These are phyloP conservation scores for Scolopax bukidnonensis DNA, from an alignment of 2,797 vertebrate species.

Conservation along the genomic window DNA sequence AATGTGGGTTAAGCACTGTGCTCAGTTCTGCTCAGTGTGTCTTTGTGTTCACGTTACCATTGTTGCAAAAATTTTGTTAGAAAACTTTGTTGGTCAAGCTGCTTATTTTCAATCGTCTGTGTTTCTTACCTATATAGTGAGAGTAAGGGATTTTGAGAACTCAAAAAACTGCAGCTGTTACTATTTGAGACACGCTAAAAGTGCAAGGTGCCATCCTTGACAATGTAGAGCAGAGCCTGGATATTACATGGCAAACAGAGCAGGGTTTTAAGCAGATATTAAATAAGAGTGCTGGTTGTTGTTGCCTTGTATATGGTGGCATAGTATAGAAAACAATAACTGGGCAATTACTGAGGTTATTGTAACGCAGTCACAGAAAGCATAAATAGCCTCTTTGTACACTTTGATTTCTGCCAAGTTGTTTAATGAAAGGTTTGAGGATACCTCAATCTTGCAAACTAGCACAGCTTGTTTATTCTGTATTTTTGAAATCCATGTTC, in stretches of 20 bases:
- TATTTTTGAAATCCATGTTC: neutral
- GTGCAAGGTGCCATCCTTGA: neutral
- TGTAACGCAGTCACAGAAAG: neutral
- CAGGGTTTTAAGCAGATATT: neutral
- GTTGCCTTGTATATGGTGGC: neutral
- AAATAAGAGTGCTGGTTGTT: neutral
- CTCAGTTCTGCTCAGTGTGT: neutral
- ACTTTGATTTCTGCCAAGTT: neutral
- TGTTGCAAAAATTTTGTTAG: neutral
- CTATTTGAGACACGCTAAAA: neutral
- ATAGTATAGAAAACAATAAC: neutral
- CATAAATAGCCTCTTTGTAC: neutral
- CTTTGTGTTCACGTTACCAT: neutral
- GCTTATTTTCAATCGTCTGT: fast-evolving
- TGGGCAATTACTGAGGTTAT: neutral
- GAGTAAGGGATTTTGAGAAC: neutral
- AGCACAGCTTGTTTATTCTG: neutral
- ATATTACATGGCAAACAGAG: neutral
- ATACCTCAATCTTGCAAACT: neutral
- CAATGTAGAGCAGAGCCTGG: neutral
- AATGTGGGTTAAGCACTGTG: neutral
- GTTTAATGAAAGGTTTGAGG: neutral
- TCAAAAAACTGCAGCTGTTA: neutral
- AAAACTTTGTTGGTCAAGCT: neutral
- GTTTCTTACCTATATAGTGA: neutral